These are phyloP conservation scores for Unio delphinus DNA, from an alignment of 2,888 invertebrate species.

Conservation along the genomic window DNA sequence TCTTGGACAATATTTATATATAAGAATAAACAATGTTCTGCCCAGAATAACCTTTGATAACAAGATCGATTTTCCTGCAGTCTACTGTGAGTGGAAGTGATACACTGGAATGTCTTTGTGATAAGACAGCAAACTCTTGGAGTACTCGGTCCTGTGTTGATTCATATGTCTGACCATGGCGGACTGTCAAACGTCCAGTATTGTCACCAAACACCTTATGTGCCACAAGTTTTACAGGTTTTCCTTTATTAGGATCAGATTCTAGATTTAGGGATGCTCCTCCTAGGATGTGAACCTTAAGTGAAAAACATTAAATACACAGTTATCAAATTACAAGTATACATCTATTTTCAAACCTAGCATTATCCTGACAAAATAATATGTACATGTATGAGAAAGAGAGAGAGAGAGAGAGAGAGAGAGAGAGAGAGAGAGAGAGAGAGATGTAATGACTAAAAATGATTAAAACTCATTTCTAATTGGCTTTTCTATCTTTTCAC, in stretches of 20 bases:
- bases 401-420: too few relatives aligned
- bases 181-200: constrained; percentile 37
- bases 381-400: too few relatives aligned
- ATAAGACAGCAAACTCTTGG: constrained; percentile 43
- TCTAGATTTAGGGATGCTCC: constrained; percentile 46
- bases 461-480: too few relatives aligned
- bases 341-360: too few relatives aligned
- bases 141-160: constrained; percentile 30
- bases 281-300: constrained; percentile 46
- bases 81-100: constrained; percentile 42
- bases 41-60: constrained; percentile 40
- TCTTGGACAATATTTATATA: too few relatives aligned
- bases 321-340: too few relatives aligned
- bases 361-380: too few relatives aligned
- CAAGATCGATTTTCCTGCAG: constrained; percentile 49
- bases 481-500: too few relatives aligned
- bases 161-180: constrained; percentile 34
- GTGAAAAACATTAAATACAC: too few relatives aligned
- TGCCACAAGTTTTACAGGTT: constrained; percentile 21
- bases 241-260: constrained; percentile 13
- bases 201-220: constrained; percentile 43
- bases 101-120: constrained; percentile 40
- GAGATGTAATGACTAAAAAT: too few relatives aligned
- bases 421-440: too few relatives aligned
- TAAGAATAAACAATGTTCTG: too few relatives aligned